These are phyloP conservation scores for Microcebus tavaratra DNA, from an alignment of 2,113 vertebrate genomes.

Conservation along the genomic window DNA sequence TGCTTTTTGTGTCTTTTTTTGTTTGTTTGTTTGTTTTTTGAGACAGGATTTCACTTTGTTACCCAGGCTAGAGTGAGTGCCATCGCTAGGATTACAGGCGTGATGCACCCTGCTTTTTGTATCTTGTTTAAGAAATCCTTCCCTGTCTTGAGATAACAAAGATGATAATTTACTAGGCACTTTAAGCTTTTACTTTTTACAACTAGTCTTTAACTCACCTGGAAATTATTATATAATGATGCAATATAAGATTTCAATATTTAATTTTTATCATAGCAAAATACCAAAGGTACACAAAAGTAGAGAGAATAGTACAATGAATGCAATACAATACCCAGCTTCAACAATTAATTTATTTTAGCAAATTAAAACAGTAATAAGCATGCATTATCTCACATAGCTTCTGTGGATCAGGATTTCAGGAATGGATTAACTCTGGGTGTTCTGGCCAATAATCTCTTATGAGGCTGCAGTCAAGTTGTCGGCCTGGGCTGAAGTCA, in stretches of 20 bases:
- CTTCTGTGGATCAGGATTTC: not conserved
- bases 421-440: not conserved
- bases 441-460: not conserved
- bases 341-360: not conserved
- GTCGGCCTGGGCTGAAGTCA: not conserved
- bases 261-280: slow-evolving; percentile 33
- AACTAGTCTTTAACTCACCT: not conserved
- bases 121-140: not conserved
- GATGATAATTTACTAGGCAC: not conserved
- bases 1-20: not conserved
- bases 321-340: not conserved
- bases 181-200: not conserved
- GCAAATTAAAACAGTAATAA: not conserved
- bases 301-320: not conserved
- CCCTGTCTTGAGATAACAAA: not conserved
- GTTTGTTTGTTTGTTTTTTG: too few species aligned
- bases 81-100: too few species aligned
- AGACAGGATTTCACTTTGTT: too few species aligned
- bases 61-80: too few species aligned
- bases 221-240: slow-evolving; percentile 29
- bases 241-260: not conserved
- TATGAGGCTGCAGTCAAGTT: not conserved
- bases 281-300: not conserved
- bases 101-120: too few species aligned
- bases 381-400: not conserved